phyloP scores from a whole-genome alignment of 1,140 invertebrate genomes.

The Anadara kagoshimensis region DNA sequence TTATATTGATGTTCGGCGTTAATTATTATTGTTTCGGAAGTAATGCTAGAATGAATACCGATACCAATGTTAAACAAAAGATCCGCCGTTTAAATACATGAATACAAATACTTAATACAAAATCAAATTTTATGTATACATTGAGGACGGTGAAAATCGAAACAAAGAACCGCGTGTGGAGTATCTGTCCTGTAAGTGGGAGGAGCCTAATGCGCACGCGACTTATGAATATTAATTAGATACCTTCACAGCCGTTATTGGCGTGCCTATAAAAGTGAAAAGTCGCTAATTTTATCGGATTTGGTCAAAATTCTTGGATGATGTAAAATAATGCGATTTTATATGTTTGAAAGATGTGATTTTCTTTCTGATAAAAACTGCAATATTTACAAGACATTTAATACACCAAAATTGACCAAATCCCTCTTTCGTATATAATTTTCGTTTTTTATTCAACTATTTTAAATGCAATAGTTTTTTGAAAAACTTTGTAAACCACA shows the following conservation, averaged over 20 bases:
- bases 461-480: conserved; percentile 1
- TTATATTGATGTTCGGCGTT: too few species aligned
- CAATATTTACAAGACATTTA: background rate
- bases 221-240: conserved; percentile 20
- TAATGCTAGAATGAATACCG: too few species aligned
- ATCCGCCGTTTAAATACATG: too few species aligned
- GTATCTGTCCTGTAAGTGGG: background rate
- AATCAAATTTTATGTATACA: too few species aligned
- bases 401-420: conserved; percentile 42
- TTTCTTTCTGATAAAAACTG: background rate
- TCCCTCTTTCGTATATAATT: conserved; percentile 43
- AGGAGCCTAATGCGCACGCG: background rate
- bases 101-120: too few species aligned
- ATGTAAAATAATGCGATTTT: conserved; percentile 29
- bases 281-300: conserved; percentile 43
- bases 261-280: conserved; percentile 38
- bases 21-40: too few species aligned
- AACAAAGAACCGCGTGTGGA: background rate
- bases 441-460: conserved; percentile 29
- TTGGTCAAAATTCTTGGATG: conserved; percentile 44
- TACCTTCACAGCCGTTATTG: conserved; percentile 10
- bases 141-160: background rate
- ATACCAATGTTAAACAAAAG: too few species aligned
- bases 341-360: conserved; percentile 22
- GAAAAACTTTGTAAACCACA: conserved; percentile 24